A percentile compares a stretch with the other conserved stretches of the same genome.
Conservation (phyloP, 2,113 vertebrate species). For the Taxidea taxus region DNA sequence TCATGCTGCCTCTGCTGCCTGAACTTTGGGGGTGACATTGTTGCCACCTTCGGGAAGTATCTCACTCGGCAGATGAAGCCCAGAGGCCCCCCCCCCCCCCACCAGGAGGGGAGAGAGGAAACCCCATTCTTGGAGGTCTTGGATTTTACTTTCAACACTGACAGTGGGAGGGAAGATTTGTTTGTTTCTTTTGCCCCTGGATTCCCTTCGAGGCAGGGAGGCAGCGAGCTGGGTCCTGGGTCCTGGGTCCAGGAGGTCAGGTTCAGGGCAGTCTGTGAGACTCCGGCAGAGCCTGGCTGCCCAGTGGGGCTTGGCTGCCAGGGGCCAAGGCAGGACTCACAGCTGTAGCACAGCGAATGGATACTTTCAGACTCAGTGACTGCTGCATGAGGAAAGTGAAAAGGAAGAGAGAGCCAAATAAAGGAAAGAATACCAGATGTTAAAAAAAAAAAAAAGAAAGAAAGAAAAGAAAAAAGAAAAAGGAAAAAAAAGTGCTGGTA, state of each 20-base stretch:
- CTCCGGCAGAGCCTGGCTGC: neutral
- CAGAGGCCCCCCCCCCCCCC: neutral
- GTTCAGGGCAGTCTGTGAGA: neutral
- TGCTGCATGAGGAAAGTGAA: slow-evolving; percentile 54
- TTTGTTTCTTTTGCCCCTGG: neutral
- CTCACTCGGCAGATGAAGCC: neutral
- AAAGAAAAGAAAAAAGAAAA: no score
- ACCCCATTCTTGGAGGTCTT: neutral
- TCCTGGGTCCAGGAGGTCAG: neutral
- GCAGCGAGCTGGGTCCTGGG: neutral
- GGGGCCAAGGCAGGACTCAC: slow-evolving; percentile 59
- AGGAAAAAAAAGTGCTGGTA: slow-evolving; percentile 62
- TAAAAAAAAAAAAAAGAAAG: neutral
- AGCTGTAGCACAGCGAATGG: neutral
- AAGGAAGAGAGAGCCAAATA: slow-evolving; percentile 70
- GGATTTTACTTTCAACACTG: neutral
- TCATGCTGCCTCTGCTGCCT: neutral
- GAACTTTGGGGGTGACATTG: neutral
- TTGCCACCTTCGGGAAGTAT: neutral
- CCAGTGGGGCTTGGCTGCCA: neutral
- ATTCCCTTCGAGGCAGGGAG: neutral
- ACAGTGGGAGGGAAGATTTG: neutral
- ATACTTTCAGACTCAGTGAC: slow-evolving; percentile 71
- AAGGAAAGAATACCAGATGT: slow-evolving; percentile 80
- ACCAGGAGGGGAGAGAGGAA: slow-evolving; percentile 51